Evolutionary conservation across 1,140 invertebrate species (phyloP).

Genomic region (Anastatus disparis): DNA sequence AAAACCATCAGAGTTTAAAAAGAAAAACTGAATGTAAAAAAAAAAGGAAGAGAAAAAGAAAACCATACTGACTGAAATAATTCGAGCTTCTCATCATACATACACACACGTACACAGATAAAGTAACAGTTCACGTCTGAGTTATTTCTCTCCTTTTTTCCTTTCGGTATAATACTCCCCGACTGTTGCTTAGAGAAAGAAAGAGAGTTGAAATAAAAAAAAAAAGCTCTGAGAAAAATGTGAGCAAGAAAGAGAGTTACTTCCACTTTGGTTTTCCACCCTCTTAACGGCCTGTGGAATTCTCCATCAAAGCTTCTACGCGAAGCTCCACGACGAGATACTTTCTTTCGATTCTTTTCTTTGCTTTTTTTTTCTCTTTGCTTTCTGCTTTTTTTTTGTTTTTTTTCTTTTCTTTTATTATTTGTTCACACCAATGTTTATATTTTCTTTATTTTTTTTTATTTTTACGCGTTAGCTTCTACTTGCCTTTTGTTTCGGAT

Average conservation of each 20-base stretch:
- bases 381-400: conserved; percentile 19
- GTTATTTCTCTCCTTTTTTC: no score
- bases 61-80: conserved; percentile 16
- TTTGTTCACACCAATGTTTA: no score
- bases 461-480: no score
- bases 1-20: not conserved
- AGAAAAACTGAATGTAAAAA: not conserved
- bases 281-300: conserved; percentile 45
- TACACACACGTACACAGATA: no score
- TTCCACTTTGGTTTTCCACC: conserved; percentile 37
- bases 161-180: no score
- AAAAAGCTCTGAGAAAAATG: no score
- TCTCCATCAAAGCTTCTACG: conserved; percentile 34
- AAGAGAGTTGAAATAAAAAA: conserved; percentile 10
- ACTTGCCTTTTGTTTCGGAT: no score
- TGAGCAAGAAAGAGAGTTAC: no score
- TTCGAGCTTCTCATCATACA: conserved; percentile 12
- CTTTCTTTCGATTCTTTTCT: conserved; percentile 39
- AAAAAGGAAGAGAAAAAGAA: not conserved
- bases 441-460: no score
- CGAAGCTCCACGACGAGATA: conserved; percentile 4
- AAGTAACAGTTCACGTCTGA: no score
- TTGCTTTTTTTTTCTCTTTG: conserved; percentile 38
- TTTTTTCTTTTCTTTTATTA: no score
- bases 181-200: not conserved